These are phyloP conservation scores for Anoplolepis gracilipes DNA, from an alignment of 1,140 invertebrate genomes.

Conservation along the genomic window DNA sequence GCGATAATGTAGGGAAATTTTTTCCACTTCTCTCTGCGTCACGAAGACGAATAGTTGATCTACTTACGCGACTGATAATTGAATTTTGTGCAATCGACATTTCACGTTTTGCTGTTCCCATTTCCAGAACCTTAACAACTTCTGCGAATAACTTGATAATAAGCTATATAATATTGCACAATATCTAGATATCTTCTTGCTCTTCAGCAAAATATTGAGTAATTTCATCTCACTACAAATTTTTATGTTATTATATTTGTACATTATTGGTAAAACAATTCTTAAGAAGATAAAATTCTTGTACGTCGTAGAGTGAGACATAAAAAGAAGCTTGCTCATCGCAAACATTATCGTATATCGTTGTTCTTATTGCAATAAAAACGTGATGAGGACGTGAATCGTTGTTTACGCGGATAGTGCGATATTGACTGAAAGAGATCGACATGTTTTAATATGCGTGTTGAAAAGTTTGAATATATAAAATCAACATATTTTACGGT, in stretches of 20 bases:
- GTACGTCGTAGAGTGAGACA: slow-evolving; percentile 5
- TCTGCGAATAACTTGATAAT: slow-evolving; percentile 14
- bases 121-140: slow-evolving; percentile 41
- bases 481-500: background rate
- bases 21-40: background rate
- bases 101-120: background rate
- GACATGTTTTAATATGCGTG: background rate
- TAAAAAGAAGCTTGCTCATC: slow-evolving; percentile 1
- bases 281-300: slow-evolving; percentile 43
- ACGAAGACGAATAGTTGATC: background rate
- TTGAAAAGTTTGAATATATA: slow-evolving; percentile 1
- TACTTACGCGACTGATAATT: slow-evolving; percentile 16
- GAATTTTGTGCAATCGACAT: slow-evolving; percentile 17
- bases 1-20: slow-evolving; percentile 30
- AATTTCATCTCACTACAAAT: background rate
- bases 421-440: slow-evolving; percentile 1
- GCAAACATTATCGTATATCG: slow-evolving; percentile 58
- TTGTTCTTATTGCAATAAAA: slow-evolving; percentile 39
- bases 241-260: background rate
- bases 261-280: background rate
- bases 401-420: slow-evolving; percentile 1
- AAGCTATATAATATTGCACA: background rate
- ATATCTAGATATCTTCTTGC: background rate
- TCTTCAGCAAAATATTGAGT: background rate
- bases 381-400: background rate